Evolutionary conservation across 2,888 invertebrate genomes (phyloP).

Genomic region (Anthophora plumipes): DNA sequence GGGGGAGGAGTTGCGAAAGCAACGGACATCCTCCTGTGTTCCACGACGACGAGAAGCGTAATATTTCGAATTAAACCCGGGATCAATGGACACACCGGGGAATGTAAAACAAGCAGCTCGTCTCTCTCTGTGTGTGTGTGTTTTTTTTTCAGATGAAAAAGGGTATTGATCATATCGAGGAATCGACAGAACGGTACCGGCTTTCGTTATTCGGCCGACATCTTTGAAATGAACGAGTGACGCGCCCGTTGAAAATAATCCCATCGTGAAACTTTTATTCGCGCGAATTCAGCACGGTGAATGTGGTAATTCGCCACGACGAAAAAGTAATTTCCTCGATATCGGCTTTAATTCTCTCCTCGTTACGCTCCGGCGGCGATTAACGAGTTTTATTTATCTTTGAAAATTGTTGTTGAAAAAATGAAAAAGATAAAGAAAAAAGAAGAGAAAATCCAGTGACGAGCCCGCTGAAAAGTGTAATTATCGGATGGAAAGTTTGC

Average conservation of each 20-base stretch:
- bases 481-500: neutral
- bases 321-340: constrained; percentile 31
- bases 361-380: neutral
- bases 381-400: neutral
- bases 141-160: constrained; percentile 25
- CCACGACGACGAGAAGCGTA: neutral
- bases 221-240: neutral
- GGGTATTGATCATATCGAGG: constrained; percentile 46
- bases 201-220: constrained; percentile 10
- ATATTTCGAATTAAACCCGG: constrained; percentile 37
- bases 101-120: neutral
- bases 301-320: constrained; percentile 5
- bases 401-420: neutral
- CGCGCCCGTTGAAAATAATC: constrained; percentile 31
- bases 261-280: constrained; percentile 6
- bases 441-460: too few species aligned
- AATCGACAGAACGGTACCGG: constrained; percentile 19
- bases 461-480: neutral
- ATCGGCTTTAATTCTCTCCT: constrained; percentile 7
- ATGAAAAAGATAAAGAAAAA: neutral
- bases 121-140: too few species aligned
- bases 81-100: neutral
- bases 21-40: constrained; percentile 1
- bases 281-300: neutral
- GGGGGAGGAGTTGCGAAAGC: neutral